Evolutionary conservation across 2,888 invertebrate genomes (phyloP), one percentile per base, ranked within the genome.

Genomic region (Rhyacophila evoluta): DNA sequence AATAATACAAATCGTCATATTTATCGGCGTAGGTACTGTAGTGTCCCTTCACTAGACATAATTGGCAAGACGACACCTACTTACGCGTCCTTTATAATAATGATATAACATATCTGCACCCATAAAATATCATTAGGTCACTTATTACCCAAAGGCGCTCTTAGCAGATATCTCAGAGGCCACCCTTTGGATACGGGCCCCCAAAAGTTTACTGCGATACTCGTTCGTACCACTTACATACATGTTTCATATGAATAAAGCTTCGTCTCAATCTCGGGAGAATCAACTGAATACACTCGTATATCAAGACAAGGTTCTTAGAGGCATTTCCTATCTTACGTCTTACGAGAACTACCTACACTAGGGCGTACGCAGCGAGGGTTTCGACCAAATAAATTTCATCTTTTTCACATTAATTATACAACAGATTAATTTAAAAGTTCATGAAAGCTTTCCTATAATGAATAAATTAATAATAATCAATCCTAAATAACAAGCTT

Each of bases 51-150:
- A 41, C 72, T 71, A 33, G 39, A 39, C 67, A 55, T 79, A 81
- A 81, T 81, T 81, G 81, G 81, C 77, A 81, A 81, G 81, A 81
- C 74, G 79, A 81, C 81, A 81, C 79, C 81, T 81, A 81, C 79
- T 79, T 74, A 72, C 74, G 75, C 68, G 74, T 79, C 76, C 77
- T 81, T 79, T 81, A 74, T 79, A 81, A 81, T 79, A 81, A 81
- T 79, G 79, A 79, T 77, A 86, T 85, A 86, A 86, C 86, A 86
- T 86, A 86, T 86, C 85, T 85, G 83, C 74, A 29, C 75, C 82
- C 85, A 87, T 87, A 87, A 87, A 87, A 85, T 85, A 86, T 87
- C 86, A 87, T 87, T 88, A 87, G 84, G 83, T 82, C 84, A 83
- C 81, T 83, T 83, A 83, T 82, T 75, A 78, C 79, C 74, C 55